phyloP scores from a whole-genome alignment of 2,797 vertebrate species.

The Monodelphis domestica region DNA sequence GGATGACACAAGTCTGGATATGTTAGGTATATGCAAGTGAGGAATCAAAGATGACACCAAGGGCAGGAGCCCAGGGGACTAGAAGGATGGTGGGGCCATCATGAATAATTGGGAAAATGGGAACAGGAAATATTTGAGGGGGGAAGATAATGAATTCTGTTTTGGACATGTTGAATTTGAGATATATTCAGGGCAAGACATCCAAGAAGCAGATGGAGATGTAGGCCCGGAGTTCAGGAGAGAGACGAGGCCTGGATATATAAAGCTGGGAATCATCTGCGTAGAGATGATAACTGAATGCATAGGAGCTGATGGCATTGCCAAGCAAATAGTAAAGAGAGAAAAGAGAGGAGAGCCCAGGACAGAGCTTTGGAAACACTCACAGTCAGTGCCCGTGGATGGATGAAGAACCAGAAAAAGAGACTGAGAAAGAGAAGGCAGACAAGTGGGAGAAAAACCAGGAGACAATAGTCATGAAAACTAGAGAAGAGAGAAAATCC shows the following conservation, averaged over 20 bases:
- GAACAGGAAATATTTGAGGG: background rate
- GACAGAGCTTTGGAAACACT: background rate
- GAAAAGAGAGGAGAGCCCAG: background rate
- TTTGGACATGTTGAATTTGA: background rate
- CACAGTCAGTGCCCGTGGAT: background rate
- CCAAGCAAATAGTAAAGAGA: background rate
- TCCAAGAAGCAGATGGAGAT: background rate
- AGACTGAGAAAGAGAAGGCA: background rate
- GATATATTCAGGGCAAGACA: background rate
- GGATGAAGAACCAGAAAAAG: background rate
- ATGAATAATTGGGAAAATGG: background rate
- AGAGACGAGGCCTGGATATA: background rate
- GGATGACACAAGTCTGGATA: background rate
- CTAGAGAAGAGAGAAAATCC: background rate
- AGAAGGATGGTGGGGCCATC: background rate
- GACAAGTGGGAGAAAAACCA: background rate
- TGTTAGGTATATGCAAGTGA: background rate
- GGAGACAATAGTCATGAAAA: background rate
- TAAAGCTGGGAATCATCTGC: background rate
- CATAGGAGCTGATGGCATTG: background rate
- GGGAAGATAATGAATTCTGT: background rate
- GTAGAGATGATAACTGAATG: background rate
- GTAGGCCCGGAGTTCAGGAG: background rate
- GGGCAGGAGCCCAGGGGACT: background rate
- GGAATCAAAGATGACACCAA: background rate